Evolutionary conservation across 1,140 invertebrate genomes (phyloP).

Genomic region (Sitodiplosis mosellana): DNA sequence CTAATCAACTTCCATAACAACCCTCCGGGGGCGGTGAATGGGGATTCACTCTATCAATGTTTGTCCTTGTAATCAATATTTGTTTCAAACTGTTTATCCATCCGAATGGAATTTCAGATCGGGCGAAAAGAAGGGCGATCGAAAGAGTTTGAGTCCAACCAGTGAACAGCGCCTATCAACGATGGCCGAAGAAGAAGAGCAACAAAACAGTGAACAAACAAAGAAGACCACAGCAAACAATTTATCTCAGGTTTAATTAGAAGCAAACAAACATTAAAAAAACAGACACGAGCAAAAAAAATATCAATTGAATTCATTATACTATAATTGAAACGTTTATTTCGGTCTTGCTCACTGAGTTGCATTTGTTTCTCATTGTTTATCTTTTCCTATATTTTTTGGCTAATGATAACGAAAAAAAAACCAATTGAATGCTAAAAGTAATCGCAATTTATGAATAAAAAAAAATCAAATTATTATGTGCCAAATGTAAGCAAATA

Average conservation of each 20-base stretch:
- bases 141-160: slow-evolving; percentile 12
- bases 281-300: no score
- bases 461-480: no score
- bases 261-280: not conserved
- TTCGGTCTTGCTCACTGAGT: no score
- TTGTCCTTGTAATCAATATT: not conserved
- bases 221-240: not conserved
- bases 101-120: slow-evolving; percentile 8
- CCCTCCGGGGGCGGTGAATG: not conserved
- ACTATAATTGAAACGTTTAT: no score
- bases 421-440: no score
- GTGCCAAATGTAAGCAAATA: no score
- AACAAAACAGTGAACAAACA: not conserved
- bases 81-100: not conserved
- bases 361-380: no score
- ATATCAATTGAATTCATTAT: no score
- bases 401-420: no score
- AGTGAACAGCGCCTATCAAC: slow-evolving; percentile 14
- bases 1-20: not conserved
- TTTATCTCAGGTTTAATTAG: slow-evolving; percentile 1
- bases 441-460: no score
- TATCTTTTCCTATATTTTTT: no score
- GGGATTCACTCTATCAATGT: no score
- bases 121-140: slow-evolving; percentile 10
- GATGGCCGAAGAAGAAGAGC: slow-evolving; percentile 21